Base-by-base conservation (phyloP, 2,888 invertebrate species). In the Dasysyrphus tricinctus region DNA sequence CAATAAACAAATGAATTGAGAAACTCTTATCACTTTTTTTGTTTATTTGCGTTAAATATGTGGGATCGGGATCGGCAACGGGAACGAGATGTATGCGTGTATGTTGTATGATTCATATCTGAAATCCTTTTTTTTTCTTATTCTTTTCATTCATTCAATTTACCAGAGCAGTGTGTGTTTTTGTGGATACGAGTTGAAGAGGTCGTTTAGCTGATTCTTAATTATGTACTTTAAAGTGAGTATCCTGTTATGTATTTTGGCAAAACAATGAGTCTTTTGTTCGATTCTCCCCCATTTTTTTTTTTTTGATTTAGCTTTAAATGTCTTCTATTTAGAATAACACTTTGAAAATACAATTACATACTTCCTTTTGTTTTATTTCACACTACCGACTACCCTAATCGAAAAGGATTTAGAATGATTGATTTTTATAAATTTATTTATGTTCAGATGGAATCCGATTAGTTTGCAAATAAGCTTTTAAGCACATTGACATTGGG, bases 231-330 rank as follows among this genome's bases (percentile, higher is more conserved):
- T 79, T 57, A 70, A 75, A 81, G 61, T 49, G 65, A 83, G 70
- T 83, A 83, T 83, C 83, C 83, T 79, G 83, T 83, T 83, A 63
- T 63, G 63, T 75, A 69, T 79, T 74, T 83, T 79, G 74, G 70
- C 37, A 83, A 70, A 70, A 83, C 83, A 83, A 83, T 63, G 69
- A 39, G 16, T 47, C 70, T 63, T 70, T 83, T 83, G 79, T 83
- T 63, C 49, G 3, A 9, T 34, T 39, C n/a, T 65, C 14, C 14
- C 79, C 70, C 74, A 8, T 56, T 57, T 79, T 44, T 42, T 83
- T 37, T 34, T 49, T 32, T 57, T 24, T 24, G 24, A 24, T 59
- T 12, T 34, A 54, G 34, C 14, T 42, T 39, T 5, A 39, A 54
- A 42, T 44, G 39, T 39, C 32, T 65, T 32, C 63, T n/a, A 49